Percentiles rank a stretch among this genome's conserved stretches.
Conservation (phyloP, 2,888 invertebrate species). For the Drosophila pseudotalamancana region DNA sequence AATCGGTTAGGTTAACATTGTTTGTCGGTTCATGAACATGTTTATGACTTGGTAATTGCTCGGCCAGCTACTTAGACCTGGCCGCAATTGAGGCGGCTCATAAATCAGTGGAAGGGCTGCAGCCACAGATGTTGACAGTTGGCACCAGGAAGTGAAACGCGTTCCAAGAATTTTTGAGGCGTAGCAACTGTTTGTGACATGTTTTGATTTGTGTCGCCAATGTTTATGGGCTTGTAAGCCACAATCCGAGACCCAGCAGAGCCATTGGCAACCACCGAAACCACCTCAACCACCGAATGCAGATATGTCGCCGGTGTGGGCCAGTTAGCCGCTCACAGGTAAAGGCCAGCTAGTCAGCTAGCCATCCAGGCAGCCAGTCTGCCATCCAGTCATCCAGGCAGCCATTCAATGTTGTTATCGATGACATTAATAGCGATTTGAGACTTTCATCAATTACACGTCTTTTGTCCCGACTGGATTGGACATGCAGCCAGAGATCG, state of each 20-base stretch:
- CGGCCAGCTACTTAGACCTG: slow-evolving; percentile 54
- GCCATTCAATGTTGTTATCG: slow-evolving; percentile 72
- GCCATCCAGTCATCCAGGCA: too few relatives aligned
- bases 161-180: slow-evolving; percentile 76
- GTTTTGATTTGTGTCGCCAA: slow-evolving; percentile 78
- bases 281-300: slow-evolving; percentile 36
- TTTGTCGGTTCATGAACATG: slow-evolving; percentile 34
- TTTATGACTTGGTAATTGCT: slow-evolving; percentile 60
- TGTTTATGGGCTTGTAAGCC: slow-evolving; percentile 72
- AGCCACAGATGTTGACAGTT: slow-evolving; percentile 50
- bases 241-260: slow-evolving; percentile 25
- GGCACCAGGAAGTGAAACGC: slow-evolving; percentile 72
- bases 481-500: slow-evolving; percentile 47
- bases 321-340: slow-evolving; percentile 22
- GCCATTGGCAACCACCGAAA: background rate
- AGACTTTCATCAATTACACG: slow-evolving; percentile 79
- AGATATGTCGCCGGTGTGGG: slow-evolving; percentile 31
- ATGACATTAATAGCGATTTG: slow-evolving; percentile 78
- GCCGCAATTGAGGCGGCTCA: slow-evolving; percentile 59
- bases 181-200: slow-evolving; percentile 80
- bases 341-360: slow-evolving; percentile 30
- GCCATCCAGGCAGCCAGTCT: slow-evolving; percentile 2
- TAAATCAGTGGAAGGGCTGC: slow-evolving; percentile 59
- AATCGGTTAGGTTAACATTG: slow-evolving; percentile 32
- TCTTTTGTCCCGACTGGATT: slow-evolving; percentile 33